Base-by-base conservation (phyloP, 2,888 invertebrate genomes). In the Agrochola circellaris region DNA sequence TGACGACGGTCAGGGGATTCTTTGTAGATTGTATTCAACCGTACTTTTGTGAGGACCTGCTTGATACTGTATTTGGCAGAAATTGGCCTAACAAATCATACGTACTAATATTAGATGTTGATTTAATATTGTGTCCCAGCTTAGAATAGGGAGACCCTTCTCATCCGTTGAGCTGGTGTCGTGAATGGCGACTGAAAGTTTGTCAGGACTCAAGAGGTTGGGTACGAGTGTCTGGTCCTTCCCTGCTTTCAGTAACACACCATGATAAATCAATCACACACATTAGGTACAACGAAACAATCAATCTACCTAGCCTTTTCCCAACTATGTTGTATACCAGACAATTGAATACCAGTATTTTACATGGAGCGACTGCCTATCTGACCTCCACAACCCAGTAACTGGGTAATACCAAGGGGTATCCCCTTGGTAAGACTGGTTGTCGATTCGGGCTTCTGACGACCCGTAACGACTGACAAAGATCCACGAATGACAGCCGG, bases 1-100 rank as follows among this genome's bases (percentile, higher is more conserved):
- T 88, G 88, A 88, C 75, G 87, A 87, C 79, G 88, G 88, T 88
- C 81, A 26, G 62, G 42, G 69, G 62, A 76, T 78, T 79, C 81
- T 83, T 86, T 78, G 75, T 75, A 76, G 75, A 86, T 82, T 77
- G 61, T 72, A 68, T 68, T 69, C 56, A 69, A 70, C 64, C 58
- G 58, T 38, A 68, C 61, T 75, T 85, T 83, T 78, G 67, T 65
- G 15, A 66, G 75, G 58, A 62, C 67, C 61, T 61, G 56, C 72
- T 69, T 68, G n/a, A 74, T 71, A 75, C 61, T 66, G 71, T 74
- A 75, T 78, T 76, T 78, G 62, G 45, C 66, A 65, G 61, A 73
- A 77, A 77, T 69, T 60, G 64, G 65, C 65, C 23, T 62, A 69
- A 83, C 74, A 83, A 77, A 83, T 77, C 51, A 60, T 70, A 66